Conservation (phyloP, 2,113 vertebrate genomes). For the Calypte anna region DNA sequence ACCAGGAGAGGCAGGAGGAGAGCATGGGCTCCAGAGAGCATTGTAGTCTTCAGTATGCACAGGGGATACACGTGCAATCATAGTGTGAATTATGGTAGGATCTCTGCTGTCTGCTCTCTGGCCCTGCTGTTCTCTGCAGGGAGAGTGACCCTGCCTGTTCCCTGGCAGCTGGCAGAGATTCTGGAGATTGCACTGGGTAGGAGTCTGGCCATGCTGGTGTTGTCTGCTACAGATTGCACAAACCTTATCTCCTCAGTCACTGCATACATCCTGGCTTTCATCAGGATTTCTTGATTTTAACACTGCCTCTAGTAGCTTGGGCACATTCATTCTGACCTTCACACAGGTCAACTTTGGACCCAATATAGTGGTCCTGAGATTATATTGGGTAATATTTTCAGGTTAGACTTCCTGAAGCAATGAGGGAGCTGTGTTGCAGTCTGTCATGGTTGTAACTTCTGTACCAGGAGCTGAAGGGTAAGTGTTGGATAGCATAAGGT, state of each 20-base stretch:
- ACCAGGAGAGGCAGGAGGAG: not conserved
- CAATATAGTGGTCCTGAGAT: not conserved
- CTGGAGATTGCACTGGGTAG: rapidly evolving
- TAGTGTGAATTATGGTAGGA: not conserved
- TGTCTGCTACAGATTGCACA: not conserved
- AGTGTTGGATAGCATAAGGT: not conserved
- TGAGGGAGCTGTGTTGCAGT: not conserved
- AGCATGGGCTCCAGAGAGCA: not conserved
- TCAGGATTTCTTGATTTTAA: not conserved
- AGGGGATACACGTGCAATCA: not conserved
- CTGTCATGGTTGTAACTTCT: not conserved
- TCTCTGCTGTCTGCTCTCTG: not conserved
- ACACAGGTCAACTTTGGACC: not conserved
- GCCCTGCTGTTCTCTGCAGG: not conserved
- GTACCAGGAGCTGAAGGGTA: not conserved
- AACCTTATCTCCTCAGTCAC: not conserved
- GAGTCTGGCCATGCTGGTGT: rapidly evolving
- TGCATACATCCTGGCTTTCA: not conserved
- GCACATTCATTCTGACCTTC: not conserved
- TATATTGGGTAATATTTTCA: not conserved
- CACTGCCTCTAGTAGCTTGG: not conserved
- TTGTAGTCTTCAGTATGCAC: rapidly evolving
- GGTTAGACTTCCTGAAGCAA: not conserved
- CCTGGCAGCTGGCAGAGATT: not conserved
- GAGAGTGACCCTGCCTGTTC: not conserved